These are phyloP conservation scores for Nomada hirtipes DNA, from an alignment of 2,888 invertebrate species.

Conservation along the genomic window DNA sequence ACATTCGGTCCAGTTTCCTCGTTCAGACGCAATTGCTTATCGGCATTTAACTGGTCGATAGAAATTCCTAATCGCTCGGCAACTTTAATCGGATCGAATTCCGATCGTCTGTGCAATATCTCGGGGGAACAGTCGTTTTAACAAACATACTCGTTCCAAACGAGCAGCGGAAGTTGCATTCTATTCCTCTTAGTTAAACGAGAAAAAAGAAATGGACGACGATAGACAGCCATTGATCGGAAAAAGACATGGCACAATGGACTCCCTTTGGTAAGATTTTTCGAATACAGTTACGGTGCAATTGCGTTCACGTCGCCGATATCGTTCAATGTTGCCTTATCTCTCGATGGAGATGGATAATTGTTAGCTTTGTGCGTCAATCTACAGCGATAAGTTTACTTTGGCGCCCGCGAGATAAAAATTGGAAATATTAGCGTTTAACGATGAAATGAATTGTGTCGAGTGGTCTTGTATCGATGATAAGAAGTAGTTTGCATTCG, in stretches of 20 bases:
- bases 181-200: neutral
- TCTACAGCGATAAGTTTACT: neutral
- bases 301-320: neutral
- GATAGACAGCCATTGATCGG: constrained; percentile 63
- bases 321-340: neutral
- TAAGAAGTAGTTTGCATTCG: neutral
- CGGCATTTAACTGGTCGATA: neutral
- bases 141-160: neutral
- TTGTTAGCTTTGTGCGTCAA: neutral
- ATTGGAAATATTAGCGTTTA: neutral
- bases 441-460: neutral
- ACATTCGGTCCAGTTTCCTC: neutral
- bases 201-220: constrained; percentile 41
- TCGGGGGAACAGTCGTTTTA: neutral
- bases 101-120: neutral
- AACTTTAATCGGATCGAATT: neutral
- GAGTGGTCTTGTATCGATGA: too few species aligned
- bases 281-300: neutral
- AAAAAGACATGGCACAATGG: constrained; percentile 53
- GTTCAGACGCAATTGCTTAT: neutral
- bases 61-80: neutral
- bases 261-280: constrained; percentile 72
- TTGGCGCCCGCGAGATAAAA: neutral
- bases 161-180: neutral
- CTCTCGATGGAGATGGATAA: neutral